phyloP scores from a whole-genome alignment of 2,113 vertebrate species.

The Embiotoca jacksoni region DNA sequence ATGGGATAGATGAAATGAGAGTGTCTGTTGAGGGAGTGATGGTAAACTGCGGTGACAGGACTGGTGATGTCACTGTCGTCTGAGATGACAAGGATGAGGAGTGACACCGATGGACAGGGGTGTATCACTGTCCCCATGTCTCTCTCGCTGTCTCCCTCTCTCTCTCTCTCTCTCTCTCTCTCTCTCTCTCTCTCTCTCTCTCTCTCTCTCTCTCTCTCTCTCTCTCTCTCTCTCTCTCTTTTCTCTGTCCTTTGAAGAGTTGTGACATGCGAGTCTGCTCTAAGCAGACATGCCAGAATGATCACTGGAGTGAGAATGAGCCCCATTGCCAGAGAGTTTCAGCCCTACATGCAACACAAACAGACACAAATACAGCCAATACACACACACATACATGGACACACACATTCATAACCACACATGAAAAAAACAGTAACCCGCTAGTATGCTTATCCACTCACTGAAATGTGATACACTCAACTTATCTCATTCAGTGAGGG shows the following conservation, averaged over 20 bases:
- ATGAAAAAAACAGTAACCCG: slow-evolving; percentile 35
- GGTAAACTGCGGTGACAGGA: slow-evolving; percentile 75
- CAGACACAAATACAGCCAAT: slow-evolving; percentile 58
- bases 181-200: slow-evolving; percentile 23
- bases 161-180: slow-evolving; percentile 42
- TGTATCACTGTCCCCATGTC: slow-evolving; percentile 40
- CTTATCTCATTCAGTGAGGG: slow-evolving; percentile 58
- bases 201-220: slow-evolving; percentile 16
- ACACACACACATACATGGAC: slow-evolving; percentile 22
- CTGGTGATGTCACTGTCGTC: slow-evolving; percentile 75
- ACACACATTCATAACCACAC: slow-evolving; percentile 27
- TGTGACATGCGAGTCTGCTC: slow-evolving; percentile 80
- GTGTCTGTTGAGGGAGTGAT: slow-evolving; percentile 60
- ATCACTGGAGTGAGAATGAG: slow-evolving; percentile 77
- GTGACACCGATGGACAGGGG: slow-evolving; percentile 70
- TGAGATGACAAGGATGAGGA: slow-evolving; percentile 61
- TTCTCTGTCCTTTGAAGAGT: slow-evolving; percentile 60
- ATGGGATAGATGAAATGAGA: slow-evolving; percentile 51
- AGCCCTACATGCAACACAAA: slow-evolving; percentile 47
- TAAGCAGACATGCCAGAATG: slow-evolving; percentile 75
- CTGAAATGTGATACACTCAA: slow-evolving; percentile 66
- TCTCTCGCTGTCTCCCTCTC: slow-evolving; percentile 21
- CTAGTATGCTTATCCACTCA: slow-evolving; percentile 39
- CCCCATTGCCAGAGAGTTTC: slow-evolving; percentile 59
- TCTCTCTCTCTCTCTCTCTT: slow-evolving; percentile 28